phyloP scores from a whole-genome alignment of 2,113 vertebrate genomes.

The Echinops telfairi region DNA sequence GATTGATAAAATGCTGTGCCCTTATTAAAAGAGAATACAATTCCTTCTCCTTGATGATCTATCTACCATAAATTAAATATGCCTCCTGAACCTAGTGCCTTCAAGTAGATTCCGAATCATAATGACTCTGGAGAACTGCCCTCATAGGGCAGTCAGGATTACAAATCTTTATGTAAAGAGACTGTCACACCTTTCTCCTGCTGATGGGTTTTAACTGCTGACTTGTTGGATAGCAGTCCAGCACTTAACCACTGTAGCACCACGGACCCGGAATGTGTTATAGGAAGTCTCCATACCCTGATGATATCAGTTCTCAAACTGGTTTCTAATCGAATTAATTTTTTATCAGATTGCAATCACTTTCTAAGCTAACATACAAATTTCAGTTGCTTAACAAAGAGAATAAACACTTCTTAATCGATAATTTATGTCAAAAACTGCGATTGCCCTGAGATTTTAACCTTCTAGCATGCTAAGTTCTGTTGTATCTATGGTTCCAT shows the following conservation, averaged over 20 bases:
- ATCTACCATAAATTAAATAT: neutral
- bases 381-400: neutral
- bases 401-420: neutral
- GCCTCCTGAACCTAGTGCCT: neutral
- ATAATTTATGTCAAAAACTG: too few species aligned
- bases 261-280: neutral
- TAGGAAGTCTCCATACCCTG: neutral
- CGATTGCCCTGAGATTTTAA: too few species aligned
- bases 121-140: neutral
- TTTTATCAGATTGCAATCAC: neutral
- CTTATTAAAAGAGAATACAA: conserved; percentile 21
- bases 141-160: neutral
- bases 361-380: neutral
- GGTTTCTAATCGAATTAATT: neutral
- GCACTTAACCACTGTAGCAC: too few species aligned
- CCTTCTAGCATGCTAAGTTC: too few species aligned
- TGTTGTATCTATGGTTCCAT: too few species aligned
- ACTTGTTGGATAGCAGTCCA: too few species aligned
- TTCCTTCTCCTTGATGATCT: neutral
- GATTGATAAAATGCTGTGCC: conserved; percentile 18
- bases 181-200: neutral
- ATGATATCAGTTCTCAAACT: neutral
- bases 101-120: neutral
- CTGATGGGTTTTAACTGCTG: neutral
- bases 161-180: neutral